A percentile compares a stretch with the other conserved stretches of the same genome.
phyloP scores from a whole-genome alignment of 2,113 vertebrate genomes.

The Himantopus leucocephalus region DNA sequence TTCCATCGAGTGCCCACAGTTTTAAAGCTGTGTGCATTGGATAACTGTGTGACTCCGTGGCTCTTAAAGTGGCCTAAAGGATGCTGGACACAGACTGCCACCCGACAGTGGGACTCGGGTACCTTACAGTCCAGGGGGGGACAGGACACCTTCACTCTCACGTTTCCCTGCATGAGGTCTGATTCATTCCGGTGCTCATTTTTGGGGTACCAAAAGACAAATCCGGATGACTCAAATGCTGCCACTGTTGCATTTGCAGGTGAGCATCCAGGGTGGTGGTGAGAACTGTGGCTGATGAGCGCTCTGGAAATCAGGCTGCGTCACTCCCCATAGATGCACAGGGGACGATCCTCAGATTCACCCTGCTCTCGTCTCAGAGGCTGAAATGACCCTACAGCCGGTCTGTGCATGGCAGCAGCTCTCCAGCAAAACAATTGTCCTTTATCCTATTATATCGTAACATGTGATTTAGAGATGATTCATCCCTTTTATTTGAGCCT shows the following conservation, averaged over 20 bases:
- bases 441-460: background rate
- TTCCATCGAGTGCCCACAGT: background rate
- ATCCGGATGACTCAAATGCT: background rate
- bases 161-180: background rate
- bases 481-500: background rate
- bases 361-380: background rate
- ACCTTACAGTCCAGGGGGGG: too few species aligned
- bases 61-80: background rate
- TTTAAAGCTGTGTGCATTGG: background rate
- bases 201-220: background rate
- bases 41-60: background rate
- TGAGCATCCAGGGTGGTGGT: background rate
- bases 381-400: background rate
- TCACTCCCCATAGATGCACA: background rate
- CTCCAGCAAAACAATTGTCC: background rate
- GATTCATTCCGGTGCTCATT: background rate
- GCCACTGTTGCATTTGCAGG: background rate
- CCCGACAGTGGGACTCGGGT: rapidly evolving
- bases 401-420: background rate
- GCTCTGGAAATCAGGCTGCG: background rate
- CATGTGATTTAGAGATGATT: conserved; percentile 5
- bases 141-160: background rate
- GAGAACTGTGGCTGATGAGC: background rate
- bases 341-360: background rate
- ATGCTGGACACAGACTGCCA: background rate